Evolutionary conservation across 2,888 invertebrate genomes (phyloP).

Genomic region (Nebria brevicollis): DNA sequence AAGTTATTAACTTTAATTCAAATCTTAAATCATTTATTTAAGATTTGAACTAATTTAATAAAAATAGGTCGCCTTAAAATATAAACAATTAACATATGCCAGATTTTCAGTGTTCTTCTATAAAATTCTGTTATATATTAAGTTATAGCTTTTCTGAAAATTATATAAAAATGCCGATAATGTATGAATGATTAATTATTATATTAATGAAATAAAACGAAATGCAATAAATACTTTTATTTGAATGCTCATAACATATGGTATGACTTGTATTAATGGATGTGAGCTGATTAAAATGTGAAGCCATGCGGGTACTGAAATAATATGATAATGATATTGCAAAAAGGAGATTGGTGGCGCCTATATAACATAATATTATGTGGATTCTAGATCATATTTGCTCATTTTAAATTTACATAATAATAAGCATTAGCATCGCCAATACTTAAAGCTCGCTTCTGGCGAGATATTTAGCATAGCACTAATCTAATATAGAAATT

Average conservation of each 20-base stretch:
- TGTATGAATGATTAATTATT: not conserved
- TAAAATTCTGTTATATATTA: too few relatives aligned
- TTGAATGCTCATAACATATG: not conserved
- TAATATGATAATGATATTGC: not conserved
- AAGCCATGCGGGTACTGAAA: not conserved
- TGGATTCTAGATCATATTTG: not conserved
- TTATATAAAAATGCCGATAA: not conserved
- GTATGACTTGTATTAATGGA: not conserved
- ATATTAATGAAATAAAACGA: not conserved
- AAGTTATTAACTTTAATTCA: too few relatives aligned
- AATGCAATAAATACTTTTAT: not conserved
- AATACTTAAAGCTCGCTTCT: too few relatives aligned
- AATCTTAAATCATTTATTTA: too few relatives aligned
- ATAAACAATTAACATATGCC: too few relatives aligned
- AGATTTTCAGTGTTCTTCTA: too few relatives aligned
- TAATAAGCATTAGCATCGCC: not conserved
- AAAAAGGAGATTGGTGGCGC: not conserved
- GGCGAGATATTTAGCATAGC: too few relatives aligned
- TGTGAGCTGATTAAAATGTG: not conserved
- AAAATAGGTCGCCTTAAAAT: too few relatives aligned
- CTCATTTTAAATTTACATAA: not conserved
- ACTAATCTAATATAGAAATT: too few relatives aligned
- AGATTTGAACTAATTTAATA: too few relatives aligned
- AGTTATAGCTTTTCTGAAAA: not conserved
- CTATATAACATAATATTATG: not conserved